These are phyloP conservation scores for Bovichtus diacanthus DNA, from an alignment of 2,797 vertebrate genomes.

Conservation along the genomic window DNA sequence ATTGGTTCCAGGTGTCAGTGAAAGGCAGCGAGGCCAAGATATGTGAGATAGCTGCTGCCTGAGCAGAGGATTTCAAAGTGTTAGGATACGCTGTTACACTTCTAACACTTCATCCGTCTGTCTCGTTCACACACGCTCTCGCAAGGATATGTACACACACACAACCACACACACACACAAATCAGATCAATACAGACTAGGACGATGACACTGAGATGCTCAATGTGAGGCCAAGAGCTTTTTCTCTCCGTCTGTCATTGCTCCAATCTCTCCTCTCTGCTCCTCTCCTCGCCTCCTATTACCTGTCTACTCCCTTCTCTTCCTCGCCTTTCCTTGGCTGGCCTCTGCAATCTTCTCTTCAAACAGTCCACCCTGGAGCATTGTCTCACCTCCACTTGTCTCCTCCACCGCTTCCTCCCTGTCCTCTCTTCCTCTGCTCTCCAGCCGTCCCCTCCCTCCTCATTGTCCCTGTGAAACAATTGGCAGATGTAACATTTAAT, in stretches of 20 bases:
- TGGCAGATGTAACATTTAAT: constrained; percentile 89
- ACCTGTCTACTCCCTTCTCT: constrained; percentile 43
- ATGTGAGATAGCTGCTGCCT: constrained; percentile 72
- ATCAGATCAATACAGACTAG: constrained; percentile 80
- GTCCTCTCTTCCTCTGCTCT: constrained; percentile 54
- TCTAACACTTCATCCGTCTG: constrained; percentile 65
- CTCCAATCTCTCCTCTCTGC: constrained; percentile 45
- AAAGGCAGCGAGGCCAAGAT: constrained; percentile 72
- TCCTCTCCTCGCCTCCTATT: constrained; percentile 45
- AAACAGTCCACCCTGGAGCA: constrained; percentile 66
- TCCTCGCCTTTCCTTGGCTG: constrained; percentile 49
- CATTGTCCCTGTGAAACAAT: constrained; percentile 85
- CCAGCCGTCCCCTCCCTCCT: constrained; percentile 66
- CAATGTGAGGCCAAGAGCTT: constrained; percentile 73
- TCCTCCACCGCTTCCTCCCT: constrained; percentile 56
- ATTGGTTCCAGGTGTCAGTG: constrained; percentile 70
- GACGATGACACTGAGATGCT: constrained; percentile 77
- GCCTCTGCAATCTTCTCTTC: constrained; percentile 73
- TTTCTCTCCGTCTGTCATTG: constrained; percentile 60
- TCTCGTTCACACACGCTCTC: constrained; percentile 49
- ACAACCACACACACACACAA: constrained; percentile 29
- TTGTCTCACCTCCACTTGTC: constrained; percentile 76
- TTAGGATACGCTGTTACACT: constrained; percentile 73
- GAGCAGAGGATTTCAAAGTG: constrained; percentile 83
- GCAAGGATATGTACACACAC: constrained; percentile 28